Evolutionary conservation across 2,888 invertebrate genomes (phyloP).

Genomic region (Calephelis perditalis): DNA sequence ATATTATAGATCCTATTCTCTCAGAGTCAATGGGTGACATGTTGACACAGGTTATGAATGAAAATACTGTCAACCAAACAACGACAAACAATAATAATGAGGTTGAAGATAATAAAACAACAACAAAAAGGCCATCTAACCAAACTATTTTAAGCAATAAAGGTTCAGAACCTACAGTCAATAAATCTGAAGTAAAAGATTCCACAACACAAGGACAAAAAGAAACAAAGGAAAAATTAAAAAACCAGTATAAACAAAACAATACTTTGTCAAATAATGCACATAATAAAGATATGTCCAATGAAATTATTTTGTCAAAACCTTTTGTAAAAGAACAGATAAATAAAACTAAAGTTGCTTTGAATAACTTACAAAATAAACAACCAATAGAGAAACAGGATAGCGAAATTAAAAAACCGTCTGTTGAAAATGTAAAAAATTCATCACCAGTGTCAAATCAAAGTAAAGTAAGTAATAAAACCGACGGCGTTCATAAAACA

Average conservation of each 20-base stretch:
- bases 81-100: conserved; percentile 23
- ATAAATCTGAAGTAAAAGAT: conserved; percentile 8
- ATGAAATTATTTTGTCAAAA: neutral
- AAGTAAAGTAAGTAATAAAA: conserved; percentile 1
- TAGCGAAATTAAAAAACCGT: neutral
- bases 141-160: conserved; percentile 21
- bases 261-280: conserved; percentile 1
- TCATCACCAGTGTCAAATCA: neutral
- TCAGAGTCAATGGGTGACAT: conserved; percentile 70
- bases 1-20: conserved; percentile 55
- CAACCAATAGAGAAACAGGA: neutral
- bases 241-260: neutral
- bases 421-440: neutral
- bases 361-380: neutral
- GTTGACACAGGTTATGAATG: conserved; percentile 66
- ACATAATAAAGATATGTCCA: neutral
- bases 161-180: neutral
- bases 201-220: conserved; percentile 11
- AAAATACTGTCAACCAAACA: conserved; percentile 31
- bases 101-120: conserved; percentile 24
- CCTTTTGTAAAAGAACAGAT: neutral
- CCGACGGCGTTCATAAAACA: neutral
- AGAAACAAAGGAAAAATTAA: neutral
- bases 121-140: conserved; percentile 34
- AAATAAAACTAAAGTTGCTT: neutral